Base-by-base conservation (phyloP, 2,888 invertebrate species). In the Meganola albula region DNA sequence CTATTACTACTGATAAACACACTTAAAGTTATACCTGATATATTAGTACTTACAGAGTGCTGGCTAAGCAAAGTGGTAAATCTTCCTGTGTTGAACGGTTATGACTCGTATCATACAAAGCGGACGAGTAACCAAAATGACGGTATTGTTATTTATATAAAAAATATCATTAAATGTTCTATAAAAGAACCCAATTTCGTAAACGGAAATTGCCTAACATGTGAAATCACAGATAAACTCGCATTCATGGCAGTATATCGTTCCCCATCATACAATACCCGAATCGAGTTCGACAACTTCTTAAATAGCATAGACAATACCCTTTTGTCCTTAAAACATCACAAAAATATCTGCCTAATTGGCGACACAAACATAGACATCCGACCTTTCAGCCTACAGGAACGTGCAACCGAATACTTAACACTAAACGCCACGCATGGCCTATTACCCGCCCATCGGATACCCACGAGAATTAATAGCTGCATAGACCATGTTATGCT, bases 281-380 rank as follows among this genome's bases (percentile, higher is more conserved):
- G 4, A 11, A 8, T n/a, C 7, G 12, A 21, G 8, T 21, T 6
- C n/a, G 5, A 21, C 12, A 12, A 5, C n/a, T 28, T 28, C 21
- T 12, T 28, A 5, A 4, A 12, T 12, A n/a, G 10, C 8, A 8
- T 28, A 4, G 9, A 28, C 8, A 2, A 12, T 12, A 5, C 22
- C 2, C 20, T 21, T 10, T 5, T 10, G 2, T n/a, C 28, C 1
- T 2, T 22, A 8, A 11, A 6, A n/a, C 4, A n/a, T 2, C n/a
- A 5, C 7, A 12, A 22, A 11, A 21, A 6, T 12, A 5, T 23
- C 1, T 3, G 2, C 8, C 2, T 29, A 8, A 23, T 18, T 1
- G 29, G 29, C 2, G 29, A 29, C 9, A 7, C 12, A 8, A 29
- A 29, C 10, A 14, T 29, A 14, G 12, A 29, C 9, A 29, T 29